Percentiles rank a stretch among this genome's conserved stretches.
Evolutionary conservation across 2,888 invertebrate species (phyloP).

Genomic region (Platynereis dumerilii): DNA sequence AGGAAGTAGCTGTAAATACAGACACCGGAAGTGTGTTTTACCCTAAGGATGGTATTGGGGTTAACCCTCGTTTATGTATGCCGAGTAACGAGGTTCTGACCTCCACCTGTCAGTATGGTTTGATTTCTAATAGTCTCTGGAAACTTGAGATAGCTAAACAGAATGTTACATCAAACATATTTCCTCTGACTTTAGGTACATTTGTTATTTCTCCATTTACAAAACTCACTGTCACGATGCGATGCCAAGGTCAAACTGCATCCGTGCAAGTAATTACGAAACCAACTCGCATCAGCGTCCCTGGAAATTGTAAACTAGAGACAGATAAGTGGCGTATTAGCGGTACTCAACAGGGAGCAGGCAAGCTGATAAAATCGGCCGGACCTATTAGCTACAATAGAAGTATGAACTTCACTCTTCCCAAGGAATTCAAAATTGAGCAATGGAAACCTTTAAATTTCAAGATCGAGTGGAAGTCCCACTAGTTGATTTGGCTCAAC

Average conservation of each 20-base stretch:
- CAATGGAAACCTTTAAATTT: neutral
- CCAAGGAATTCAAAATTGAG: neutral
- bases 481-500: neutral
- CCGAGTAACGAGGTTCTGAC: neutral
- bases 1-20: neutral
- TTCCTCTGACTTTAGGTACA: neutral
- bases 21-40: constrained; percentile 2
- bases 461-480: neutral
- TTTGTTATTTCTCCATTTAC: neutral
- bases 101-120: neutral
- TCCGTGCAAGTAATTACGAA: neutral
- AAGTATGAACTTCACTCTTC: neutral
- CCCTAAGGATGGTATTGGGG: neutral
- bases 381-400: neutral
- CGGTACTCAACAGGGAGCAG: neutral
- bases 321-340: constrained; percentile 3
- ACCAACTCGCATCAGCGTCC: neutral
- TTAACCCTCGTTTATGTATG: constrained; percentile 2
- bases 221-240: neutral
- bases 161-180: neutral
- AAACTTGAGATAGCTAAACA: neutral
- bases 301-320: constrained; percentile 5
- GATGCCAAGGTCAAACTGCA: neutral
- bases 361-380: neutral
- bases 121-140: neutral